phyloP scores from a whole-genome alignment of 2,113 vertebrate genomes.

The Cheilinus undulatus region DNA sequence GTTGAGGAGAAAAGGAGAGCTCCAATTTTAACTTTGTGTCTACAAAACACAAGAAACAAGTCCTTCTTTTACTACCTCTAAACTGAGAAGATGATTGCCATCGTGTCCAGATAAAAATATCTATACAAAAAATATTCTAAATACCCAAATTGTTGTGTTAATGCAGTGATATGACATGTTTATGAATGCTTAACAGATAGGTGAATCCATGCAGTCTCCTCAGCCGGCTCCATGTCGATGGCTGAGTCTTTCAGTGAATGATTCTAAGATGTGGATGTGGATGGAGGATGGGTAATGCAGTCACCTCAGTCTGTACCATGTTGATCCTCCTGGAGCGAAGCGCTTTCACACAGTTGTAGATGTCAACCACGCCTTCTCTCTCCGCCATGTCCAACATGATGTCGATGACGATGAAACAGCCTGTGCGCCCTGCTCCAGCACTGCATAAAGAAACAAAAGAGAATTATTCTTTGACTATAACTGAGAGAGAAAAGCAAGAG shows the following conservation, averaged over 20 bases:
- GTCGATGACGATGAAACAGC: constrained; percentile 98
- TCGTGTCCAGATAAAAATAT: too few relatives aligned
- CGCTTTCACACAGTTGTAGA: constrained; percentile 99
- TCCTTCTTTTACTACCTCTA: too few relatives aligned
- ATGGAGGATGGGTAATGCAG: constrained; percentile 83
- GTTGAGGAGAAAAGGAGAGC: too few relatives aligned
- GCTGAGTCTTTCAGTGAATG: constrained; percentile 25
- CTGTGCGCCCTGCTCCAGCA: constrained; percentile 96
- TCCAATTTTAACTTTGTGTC: too few relatives aligned
- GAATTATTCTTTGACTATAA: not conserved
- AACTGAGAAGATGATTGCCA: too few relatives aligned
- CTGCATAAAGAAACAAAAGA: constrained; percentile 69
- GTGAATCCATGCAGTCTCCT: constrained; percentile 17
- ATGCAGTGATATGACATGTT: constrained; percentile 17
- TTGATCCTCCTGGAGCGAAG: constrained; percentile 97
- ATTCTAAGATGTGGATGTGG: constrained; percentile 66
- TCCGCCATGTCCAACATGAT: constrained; percentile 99
- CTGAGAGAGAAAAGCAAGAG: not conserved
- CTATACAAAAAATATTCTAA: not conserved
- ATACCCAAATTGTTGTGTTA: not conserved
- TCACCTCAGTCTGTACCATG: constrained; percentile 99
- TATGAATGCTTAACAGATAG: constrained; percentile 19
- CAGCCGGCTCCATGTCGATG: constrained; percentile 34
- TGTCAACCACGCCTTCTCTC: constrained; percentile 97
- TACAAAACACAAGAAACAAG: too few relatives aligned